A percentile compares a stretch with the other conserved stretches of the same genome.
phyloP scores from a whole-genome alignment of 2,113 vertebrate genomes.

The Leptocoma aspasia region DNA sequence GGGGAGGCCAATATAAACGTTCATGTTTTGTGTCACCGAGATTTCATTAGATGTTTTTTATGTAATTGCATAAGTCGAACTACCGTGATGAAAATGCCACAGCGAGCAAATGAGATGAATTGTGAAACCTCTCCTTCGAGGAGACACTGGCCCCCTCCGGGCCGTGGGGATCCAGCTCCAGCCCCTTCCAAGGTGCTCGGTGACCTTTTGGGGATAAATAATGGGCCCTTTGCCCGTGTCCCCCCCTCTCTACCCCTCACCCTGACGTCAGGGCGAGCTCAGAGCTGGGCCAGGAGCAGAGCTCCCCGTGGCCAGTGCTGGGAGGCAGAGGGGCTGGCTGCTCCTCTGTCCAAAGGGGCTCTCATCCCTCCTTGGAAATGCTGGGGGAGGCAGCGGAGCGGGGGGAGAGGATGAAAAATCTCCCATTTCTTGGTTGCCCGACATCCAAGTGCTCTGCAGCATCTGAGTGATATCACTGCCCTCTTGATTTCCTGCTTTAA shows the following conservation, averaged over 20 bases:
- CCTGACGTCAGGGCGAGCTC: neutral
- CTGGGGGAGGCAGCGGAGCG: accelerated
- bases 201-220: constrained; percentile 16
- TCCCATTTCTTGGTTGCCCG: accelerated
- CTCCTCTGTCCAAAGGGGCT: accelerated
- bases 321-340: neutral
- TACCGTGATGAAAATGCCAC: constrained; percentile 41
- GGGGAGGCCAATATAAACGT: constrained; percentile 51
- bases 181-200: neutral
- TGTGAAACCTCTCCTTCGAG: neutral
- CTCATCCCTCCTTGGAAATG: neutral
- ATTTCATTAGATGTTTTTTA: constrained; percentile 28
- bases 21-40: constrained; percentile 63
- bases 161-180: neutral
- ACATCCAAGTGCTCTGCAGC: neutral
- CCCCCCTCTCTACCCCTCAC: neutral
- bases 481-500: neutral
- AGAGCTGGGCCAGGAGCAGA: neutral
- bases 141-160: neutral
- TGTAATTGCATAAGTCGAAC: constrained; percentile 46
- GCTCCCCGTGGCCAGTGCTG: neutral
- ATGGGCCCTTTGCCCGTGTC: neutral
- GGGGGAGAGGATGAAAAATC: neutral
- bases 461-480: neutral
- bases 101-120: neutral